These are phyloP conservation scores for Apaloderma vittatum DNA, from an alignment of 2,113 vertebrate genomes.

Conservation along the genomic window DNA sequence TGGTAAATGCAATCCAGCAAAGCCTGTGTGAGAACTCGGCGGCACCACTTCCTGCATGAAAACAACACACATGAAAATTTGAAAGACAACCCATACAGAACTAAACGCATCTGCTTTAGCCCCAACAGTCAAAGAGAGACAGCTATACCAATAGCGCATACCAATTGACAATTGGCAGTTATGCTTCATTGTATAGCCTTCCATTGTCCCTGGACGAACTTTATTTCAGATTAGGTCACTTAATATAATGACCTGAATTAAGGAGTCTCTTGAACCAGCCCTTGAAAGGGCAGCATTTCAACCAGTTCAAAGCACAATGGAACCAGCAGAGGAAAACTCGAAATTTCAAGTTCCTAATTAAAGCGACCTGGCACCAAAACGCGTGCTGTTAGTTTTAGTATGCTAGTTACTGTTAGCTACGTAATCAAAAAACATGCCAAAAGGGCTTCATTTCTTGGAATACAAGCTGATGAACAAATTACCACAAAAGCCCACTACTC, in stretches of 20 bases:
- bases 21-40: slow-evolving; percentile 90
- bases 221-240: background rate
- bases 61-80: slow-evolving; percentile 23
- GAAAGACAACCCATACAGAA: background rate
- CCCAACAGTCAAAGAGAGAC: background rate
- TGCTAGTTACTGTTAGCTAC: background rate
- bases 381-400: background rate
- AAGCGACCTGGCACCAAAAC: background rate
- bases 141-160: background rate
- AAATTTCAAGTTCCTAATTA: slow-evolving; percentile 28
- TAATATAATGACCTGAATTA: background rate
- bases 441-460: background rate
- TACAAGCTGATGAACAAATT: background rate
- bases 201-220: background rate
- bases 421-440: background rate
- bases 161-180: background rate
- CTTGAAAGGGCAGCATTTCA: slow-evolving; percentile 21
- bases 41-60: slow-evolving; percentile 89
- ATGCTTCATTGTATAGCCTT: background rate
- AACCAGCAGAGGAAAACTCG: background rate
- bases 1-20: slow-evolving; percentile 94
- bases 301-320: slow-evolving; percentile 1
- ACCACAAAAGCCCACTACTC: background rate
- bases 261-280: background rate
- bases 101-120: background rate